Base-by-base conservation (phyloP, 2,797 vertebrate species). In the Falco biarmicus region DNA sequence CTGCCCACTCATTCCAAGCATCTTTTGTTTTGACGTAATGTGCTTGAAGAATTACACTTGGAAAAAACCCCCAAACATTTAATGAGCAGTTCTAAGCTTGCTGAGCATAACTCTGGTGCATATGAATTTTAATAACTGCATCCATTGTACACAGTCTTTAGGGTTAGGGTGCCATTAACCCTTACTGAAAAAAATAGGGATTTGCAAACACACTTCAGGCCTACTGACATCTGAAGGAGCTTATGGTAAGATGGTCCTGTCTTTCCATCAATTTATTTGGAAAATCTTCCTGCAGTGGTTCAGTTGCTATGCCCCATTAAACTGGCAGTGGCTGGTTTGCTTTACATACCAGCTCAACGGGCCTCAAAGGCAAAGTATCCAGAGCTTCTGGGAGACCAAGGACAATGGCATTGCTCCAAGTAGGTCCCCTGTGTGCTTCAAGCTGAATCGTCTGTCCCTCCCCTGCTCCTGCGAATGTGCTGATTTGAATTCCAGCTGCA, bases 11-110 rank as follows among this genome's bases (percentile, higher is more conserved):
- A 59, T 53, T 89, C 73, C 51, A 56, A 76, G 26, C 47, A 86
- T 89, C 76, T 89, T 92, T 88, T 83, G 66, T 86, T 93, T 86
- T 91, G 69, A 73, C 5, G 24, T 84, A 87, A 81, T 53, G 48
- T 13, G 25, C 59, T 85, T 47, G 69, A 89, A 93, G 32, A 94
- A 94, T 84, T 89, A 47, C 37, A 31, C 37, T 90, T 84, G 15
- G 21, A 48, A 47, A 81, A 94, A 53, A 59, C 39, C 10, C 37
- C 37, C 37, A 39, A 50, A 34, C 16, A 22, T 26, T 26, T 66
- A 92, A 89, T 9, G 28, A 92, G 28, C 34, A 73, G 31, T 85
- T 87, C 45, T 89, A 85, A 89, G n/a, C 54, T 73, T 56, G 39
- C 45, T 90, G 32, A 87, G 43, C 32, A 12, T 51, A 93, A 54